Evolutionary conservation across 1,140 invertebrate genomes (phyloP).

Genomic region (Penaeus indicus): DNA sequence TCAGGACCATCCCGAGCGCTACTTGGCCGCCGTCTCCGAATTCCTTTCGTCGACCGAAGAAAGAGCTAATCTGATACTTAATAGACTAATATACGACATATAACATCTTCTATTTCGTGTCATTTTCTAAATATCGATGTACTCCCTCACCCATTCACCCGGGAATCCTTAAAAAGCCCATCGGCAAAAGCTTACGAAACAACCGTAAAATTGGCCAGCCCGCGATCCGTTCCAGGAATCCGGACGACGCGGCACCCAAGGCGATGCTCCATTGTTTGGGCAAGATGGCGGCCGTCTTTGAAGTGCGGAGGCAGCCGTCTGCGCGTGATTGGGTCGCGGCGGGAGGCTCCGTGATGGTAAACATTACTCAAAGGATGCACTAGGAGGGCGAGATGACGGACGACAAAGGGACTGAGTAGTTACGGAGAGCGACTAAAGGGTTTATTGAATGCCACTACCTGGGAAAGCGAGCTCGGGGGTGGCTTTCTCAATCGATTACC

Average conservation of each 20-base stretch:
- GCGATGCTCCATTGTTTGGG: slow-evolving; percentile 44
- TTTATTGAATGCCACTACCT: no score
- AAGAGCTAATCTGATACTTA: no score
- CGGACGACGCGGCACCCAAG: slow-evolving; percentile 5
- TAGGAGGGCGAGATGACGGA: slow-evolving; percentile 21
- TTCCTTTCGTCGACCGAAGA: no score
- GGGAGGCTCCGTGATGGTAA: slow-evolving; percentile 40
- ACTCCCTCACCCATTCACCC: no score
- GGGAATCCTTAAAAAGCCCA: no score
- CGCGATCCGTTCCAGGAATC: not conserved
- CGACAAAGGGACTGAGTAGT: not conserved
- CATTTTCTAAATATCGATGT: no score
- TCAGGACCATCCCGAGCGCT: not conserved
- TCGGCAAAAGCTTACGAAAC: not conserved
- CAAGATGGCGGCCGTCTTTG: slow-evolving; percentile 45
- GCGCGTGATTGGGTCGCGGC: slow-evolving; percentile 37
- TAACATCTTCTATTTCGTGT: no score
- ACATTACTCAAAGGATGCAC: slow-evolving; percentile 35
- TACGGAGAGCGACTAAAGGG: no score
- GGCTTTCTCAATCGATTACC: no score
- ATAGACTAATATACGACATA: no score
- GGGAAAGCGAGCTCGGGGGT: no score
- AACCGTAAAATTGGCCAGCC: not conserved
- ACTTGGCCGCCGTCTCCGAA: not conserved
- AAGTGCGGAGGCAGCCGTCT: slow-evolving; percentile 16